Evolutionary conservation across 1,140 invertebrate genomes (phyloP).

Genomic region (Polyergus mexicanus): DNA sequence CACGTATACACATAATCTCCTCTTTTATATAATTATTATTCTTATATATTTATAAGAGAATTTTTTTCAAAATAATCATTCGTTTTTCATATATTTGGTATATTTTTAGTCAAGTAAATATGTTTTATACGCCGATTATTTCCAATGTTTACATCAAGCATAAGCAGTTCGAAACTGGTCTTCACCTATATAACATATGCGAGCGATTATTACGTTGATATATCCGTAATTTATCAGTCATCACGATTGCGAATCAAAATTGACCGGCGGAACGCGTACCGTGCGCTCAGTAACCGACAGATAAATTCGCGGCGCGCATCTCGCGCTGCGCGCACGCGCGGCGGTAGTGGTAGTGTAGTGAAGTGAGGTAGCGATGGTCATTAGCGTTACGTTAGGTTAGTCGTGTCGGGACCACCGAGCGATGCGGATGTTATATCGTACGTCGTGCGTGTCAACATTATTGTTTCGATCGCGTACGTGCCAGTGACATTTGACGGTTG

Average conservation of each 20-base stretch:
- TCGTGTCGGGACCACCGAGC: constrained; percentile 71
- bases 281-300: constrained; percentile 26
- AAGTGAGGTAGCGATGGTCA: too few species aligned
- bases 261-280: not conserved
- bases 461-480: constrained; percentile 56
- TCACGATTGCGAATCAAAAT: not conserved
- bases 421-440: constrained; percentile 29
- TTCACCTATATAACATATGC: too few species aligned
- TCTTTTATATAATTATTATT: too few species aligned
- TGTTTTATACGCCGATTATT: too few species aligned
- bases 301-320: not conserved
- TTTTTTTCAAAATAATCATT: too few species aligned
- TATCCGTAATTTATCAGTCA: not conserved
- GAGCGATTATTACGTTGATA: too few species aligned
- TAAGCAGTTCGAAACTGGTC: too few species aligned
- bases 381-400: constrained; percentile 58
- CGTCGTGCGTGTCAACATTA: constrained; percentile 33
- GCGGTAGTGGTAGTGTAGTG: not conserved
- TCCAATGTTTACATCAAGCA: too few species aligned
- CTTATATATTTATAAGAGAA: too few species aligned
- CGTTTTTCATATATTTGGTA: too few species aligned
- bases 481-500: constrained; percentile 51
- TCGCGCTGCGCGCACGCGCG: constrained; percentile 18
- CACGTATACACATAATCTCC: too few species aligned
- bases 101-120: too few species aligned